Percentiles rank a stretch among this genome's conserved stretches.
Conservation (phyloP, 2,113 vertebrate species). For the Lichenostomus cassidix region DNA sequence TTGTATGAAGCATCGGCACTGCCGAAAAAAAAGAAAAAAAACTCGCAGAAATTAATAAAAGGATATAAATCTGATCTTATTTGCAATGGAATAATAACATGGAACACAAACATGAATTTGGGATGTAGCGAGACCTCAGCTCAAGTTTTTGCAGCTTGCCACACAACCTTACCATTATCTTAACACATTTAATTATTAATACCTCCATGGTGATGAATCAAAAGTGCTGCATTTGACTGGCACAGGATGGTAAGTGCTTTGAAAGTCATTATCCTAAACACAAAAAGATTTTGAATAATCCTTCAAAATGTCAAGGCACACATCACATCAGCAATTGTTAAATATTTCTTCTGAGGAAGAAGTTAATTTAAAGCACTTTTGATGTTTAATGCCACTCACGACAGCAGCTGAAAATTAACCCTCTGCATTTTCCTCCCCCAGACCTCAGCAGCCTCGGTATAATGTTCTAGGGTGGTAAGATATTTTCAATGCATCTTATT, state of each 20-base stretch:
- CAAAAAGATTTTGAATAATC: conserved; percentile 76
- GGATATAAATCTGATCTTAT: not conserved
- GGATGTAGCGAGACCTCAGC: not conserved
- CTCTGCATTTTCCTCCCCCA: conserved; percentile 9
- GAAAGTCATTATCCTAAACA: conserved; percentile 74
- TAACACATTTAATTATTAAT: conserved; percentile 67
- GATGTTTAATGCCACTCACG: conserved; percentile 49
- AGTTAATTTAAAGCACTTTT: conserved; percentile 68
- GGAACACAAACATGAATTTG: not conserved
- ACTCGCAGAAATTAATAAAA: not conserved
- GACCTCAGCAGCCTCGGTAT: not conserved
- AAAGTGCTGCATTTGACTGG: conserved; percentile 68
- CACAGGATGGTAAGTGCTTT: conserved; percentile 67
- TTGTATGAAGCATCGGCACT: not conserved
- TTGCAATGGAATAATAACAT: not conserved
- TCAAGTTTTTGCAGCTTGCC: not conserved
- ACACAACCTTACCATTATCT: conserved; percentile 33
- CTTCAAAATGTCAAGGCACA: conserved; percentile 69
- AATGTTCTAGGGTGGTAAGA: not conserved
- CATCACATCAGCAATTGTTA: conserved; percentile 68
- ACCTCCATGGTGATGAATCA: conserved; percentile 55
- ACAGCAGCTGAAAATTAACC: conserved; percentile 36
- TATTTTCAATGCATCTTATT: conserved; percentile 31
- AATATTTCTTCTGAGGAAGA: conserved; percentile 68
- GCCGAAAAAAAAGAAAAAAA: not conserved